Evolutionary conservation across 2,113 vertebrate species (phyloP).

Genomic region (Edolisoma coerulescens): DNA sequence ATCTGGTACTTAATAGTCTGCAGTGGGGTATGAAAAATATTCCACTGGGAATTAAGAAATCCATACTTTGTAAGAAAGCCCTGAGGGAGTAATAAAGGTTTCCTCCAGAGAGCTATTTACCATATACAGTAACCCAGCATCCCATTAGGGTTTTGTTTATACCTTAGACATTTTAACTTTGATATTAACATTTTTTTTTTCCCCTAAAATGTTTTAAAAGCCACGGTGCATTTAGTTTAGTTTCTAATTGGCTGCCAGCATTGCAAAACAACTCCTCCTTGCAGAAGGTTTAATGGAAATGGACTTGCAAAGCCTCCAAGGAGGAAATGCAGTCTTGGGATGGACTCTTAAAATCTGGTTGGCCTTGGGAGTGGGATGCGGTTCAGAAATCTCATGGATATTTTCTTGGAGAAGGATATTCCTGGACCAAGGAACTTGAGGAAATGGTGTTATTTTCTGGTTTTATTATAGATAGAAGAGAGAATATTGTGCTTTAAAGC

Average conservation of each 20-base stretch:
- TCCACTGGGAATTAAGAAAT: slow-evolving; percentile 77
- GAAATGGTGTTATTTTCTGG: background rate
- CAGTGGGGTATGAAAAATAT: slow-evolving; percentile 79
- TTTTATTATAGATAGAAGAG: background rate
- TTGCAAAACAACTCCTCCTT: background rate
- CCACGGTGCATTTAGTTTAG: slow-evolving; percentile 34
- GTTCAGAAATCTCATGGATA: background rate
- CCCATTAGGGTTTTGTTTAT: slow-evolving; percentile 62
- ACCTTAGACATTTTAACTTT: slow-evolving; percentile 53
- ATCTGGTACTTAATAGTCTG: slow-evolving; percentile 78
- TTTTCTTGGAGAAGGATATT: background rate
- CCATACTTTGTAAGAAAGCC: slow-evolving; percentile 71
- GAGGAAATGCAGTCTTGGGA: background rate
- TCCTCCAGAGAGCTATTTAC: slow-evolving; percentile 72
- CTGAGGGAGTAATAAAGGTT: slow-evolving; percentile 73
- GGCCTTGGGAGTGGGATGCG: background rate
- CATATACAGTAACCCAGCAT: slow-evolving; percentile 59
- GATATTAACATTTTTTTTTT: slow-evolving; percentile 30
- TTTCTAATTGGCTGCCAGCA: slow-evolving; percentile 55
- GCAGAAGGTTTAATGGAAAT: background rate
- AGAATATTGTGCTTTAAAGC: background rate
- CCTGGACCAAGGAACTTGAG: background rate
- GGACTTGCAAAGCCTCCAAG: background rate
- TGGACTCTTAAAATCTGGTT: background rate
- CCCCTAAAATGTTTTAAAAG: slow-evolving; percentile 25